A percentile compares a stretch with the other conserved stretches of the same genome.
Conservation (phyloP, 1,140 invertebrate genomes). For the Himalopsyche phryganea region DNA sequence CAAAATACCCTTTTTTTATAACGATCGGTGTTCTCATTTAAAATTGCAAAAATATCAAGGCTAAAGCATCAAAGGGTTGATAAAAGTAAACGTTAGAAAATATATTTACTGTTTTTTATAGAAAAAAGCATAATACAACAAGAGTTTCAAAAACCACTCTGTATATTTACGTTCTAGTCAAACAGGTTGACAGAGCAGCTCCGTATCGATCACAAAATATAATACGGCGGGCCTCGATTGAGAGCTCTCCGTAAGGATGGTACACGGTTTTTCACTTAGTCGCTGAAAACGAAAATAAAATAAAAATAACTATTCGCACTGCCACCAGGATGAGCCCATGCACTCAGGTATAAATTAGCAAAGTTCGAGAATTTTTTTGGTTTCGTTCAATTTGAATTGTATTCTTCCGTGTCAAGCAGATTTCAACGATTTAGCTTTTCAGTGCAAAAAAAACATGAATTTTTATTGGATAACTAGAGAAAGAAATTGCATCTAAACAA, state of each 20-base stretch:
- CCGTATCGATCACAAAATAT: conserved; percentile 31
- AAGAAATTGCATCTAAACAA: no score
- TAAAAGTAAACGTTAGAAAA: no score
- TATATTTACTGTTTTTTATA: no score
- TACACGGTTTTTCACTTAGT: conserved; percentile 31
- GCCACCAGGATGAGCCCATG: neutral
- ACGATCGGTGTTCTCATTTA: no score
- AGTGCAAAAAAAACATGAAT: no score
- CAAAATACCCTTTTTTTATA: no score
- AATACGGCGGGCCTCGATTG: conserved; percentile 22
- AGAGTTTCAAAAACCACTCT: neutral
- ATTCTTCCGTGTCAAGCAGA: no score
- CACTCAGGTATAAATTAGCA: conserved; percentile 2
- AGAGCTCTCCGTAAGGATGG: conserved; percentile 11
- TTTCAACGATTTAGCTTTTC: no score
- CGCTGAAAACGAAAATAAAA: conserved; percentile 16
- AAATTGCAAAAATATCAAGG: no score
- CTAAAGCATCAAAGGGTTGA: no score
- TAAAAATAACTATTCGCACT: neutral
- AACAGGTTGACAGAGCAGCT: conserved; percentile 22
- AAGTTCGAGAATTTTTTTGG: neutral
- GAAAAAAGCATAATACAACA: no score
- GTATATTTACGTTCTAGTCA: conserved; percentile 14
- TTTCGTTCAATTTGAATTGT: neutral
- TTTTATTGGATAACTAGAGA: no score